phyloP scores from a whole-genome alignment of 1,140 invertebrate species.

The Sweltsa coloradensis region DNA sequence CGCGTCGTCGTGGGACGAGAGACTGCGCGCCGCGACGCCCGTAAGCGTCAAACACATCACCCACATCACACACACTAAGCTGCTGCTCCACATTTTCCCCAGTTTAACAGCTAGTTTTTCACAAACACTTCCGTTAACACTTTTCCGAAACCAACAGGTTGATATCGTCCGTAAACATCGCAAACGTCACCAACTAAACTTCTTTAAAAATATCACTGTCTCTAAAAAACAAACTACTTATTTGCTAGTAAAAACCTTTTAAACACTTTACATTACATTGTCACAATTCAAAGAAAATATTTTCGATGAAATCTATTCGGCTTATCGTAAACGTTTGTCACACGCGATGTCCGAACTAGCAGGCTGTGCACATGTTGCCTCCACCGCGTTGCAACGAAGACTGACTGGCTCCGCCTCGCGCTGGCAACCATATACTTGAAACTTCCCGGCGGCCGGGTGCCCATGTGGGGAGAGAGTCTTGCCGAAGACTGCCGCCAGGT shows the following conservation, averaged over 20 bases:
- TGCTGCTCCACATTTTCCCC: neutral
- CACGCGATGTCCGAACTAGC: neutral
- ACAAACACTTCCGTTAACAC: neutral
- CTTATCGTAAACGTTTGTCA: neutral
- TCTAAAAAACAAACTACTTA: too few species aligned
- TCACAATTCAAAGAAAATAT: too few species aligned
- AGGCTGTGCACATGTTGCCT: neutral
- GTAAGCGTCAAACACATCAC: constrained; percentile 14
- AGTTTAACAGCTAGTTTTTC: neutral
- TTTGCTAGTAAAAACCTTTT: too few species aligned
- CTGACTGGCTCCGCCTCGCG: constrained; percentile 4
- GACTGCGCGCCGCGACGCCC: constrained; percentile 30
- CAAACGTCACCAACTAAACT: neutral
- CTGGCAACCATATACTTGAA: constrained; percentile 6
- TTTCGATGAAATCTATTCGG: too few species aligned
- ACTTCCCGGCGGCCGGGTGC: too few species aligned
- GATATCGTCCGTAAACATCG: neutral
- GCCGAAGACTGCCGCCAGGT: too few species aligned
- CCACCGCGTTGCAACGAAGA: neutral
- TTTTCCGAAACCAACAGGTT: neutral
- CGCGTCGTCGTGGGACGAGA: constrained; percentile 38
- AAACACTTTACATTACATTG: too few species aligned
- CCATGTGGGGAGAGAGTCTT: too few species aligned
- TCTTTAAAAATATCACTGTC: neutral
- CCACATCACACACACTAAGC: neutral